Evolutionary conservation across 2,113 vertebrate genomes (phyloP), one percentile per base, ranked within the genome.

Genomic region (Orthonyx spaldingii): DNA sequence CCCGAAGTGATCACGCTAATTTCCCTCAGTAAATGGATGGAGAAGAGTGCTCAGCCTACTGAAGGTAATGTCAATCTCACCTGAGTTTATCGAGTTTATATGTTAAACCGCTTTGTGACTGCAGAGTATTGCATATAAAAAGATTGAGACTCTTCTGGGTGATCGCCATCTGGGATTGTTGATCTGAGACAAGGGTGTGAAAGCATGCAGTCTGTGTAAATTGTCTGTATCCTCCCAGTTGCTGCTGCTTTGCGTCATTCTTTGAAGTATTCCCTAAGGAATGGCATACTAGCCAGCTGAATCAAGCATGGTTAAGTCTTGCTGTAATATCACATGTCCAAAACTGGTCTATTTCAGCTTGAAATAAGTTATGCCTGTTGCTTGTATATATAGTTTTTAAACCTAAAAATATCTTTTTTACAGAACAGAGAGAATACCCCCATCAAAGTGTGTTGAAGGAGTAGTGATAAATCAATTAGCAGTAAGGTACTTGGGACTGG

Each of bases 251-350:
- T 95, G 84, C 71, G 32, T 95, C 92, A 93, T 83, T 87, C 94
- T 97, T 96, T 97, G 97, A 98, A 97, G 94, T 75, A 81, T 90
- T 97, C 96, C 96, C 97, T 61, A 3, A 84, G 87, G 96, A 97
- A 87, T 24, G 56, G 70, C 91, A 42, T 15, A 27, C 42, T 72
- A 94, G 46, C 69, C 91, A 77, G 63, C 50, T 96, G 87, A 96
- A 97, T 86, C 85, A 87, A 96, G 94, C 64, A 76, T 50, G 78
- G 75, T 84, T 81, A 95, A 95, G 85, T 56, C 70, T 93, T 94
- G 94, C 93, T 74, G 30, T 65, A 81, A 89, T 64, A 95, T 87
- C 93, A 56, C 30, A 71, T 93, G 96, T 96, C 91, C 50, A 59
- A 95, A 92, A 83, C 61, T 65, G 68, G 89, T 81, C 75, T 89